Evolutionary conservation across 2,888 invertebrate species (phyloP).

Genomic region (Harpagoxenus sublaevis): DNA sequence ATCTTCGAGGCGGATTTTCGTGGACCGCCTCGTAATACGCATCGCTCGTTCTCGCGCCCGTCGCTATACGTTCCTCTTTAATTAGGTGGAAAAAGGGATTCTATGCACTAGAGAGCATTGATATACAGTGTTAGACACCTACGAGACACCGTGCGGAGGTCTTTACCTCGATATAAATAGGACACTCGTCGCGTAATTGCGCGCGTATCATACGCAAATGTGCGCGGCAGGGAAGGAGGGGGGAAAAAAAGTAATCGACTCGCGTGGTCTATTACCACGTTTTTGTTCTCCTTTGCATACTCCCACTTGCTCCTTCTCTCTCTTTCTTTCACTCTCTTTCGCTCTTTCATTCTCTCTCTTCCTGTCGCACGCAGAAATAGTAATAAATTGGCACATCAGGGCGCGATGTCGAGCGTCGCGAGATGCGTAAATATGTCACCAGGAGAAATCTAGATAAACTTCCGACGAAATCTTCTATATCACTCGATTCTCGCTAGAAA

Average conservation of each 20-base stretch:
- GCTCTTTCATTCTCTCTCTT: constrained; percentile 32
- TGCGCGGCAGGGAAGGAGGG: constrained; percentile 45
- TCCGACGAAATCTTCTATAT: constrained; percentile 13
- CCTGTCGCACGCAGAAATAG: constrained; percentile 57
- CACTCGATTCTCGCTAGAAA: constrained; percentile 25
- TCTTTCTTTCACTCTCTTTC: constrained; percentile 32
- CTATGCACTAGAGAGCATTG: constrained; percentile 73
- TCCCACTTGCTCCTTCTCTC: constrained; percentile 50
- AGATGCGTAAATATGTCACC: constrained; percentile 33
- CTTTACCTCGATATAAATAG: constrained; percentile 70
- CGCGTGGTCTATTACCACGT: constrained; percentile 59
- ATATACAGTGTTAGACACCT: constrained; percentile 64
- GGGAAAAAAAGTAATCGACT: constrained; percentile 62
- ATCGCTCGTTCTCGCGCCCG: constrained; percentile 61
- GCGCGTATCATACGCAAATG: constrained; percentile 60
- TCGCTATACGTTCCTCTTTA: constrained; percentile 59
- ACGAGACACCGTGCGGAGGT: constrained; percentile 60
- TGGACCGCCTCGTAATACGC: constrained; percentile 66
- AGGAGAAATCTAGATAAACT: constrained; percentile 35
- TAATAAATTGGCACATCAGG: constrained; percentile 66
- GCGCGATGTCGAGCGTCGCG: constrained; percentile 26
- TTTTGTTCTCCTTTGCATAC: neutral
- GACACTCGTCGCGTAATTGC: constrained; percentile 50
- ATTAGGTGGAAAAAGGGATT: constrained; percentile 66
- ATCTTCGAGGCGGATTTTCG: constrained; percentile 56